Base-by-base conservation (phyloP, 2,113 vertebrate genomes). In the Donacobius atricapilla region DNA sequence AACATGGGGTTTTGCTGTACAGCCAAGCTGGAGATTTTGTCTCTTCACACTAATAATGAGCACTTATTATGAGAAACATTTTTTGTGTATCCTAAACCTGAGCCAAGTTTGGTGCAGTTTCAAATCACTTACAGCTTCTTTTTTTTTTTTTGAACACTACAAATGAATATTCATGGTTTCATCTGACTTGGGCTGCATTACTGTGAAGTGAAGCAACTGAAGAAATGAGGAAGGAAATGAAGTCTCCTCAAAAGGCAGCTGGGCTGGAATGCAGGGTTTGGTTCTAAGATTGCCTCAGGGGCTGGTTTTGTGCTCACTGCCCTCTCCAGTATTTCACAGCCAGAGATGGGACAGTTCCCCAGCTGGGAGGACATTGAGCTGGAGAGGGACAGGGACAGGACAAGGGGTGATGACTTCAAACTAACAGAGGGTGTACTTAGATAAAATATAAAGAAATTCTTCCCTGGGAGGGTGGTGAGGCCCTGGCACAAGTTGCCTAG, bases 311-410 rank as follows among this genome's bases (percentile, higher is more conserved):
- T 79, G 44, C 28, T 21, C 11, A 11, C 4, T 64, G 42, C 11
- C 19, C 30, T 60, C n/a, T 76, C 20, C 4, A 5, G 0, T 30
- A 9, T 19, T 69, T 35, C 7, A 0, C 1, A 44, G 50, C 20
- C 25, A 47, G 45, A 28, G 5, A 10, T 1, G 10, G 21, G 9
- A 50, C 20, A 72, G 18, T 14, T 12, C 33, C 4, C 21, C 45
- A 51, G 21, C 40, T 51, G 35, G 54, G 42, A 42, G 37, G 14
- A 42, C 18, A 17, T 0, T 21, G 27, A 68, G 15, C 45, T 60
- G 54, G 33, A 77, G 13, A 30, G 4, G 22, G 35, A 21, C 4
- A 27, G 4, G 35, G 39, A 25, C 7, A 63, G 35, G 25, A 50
- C 27, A 51, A 17, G 7, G 37, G 23, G 2, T 33, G 39, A 35